Conservation (phyloP, 2,888 invertebrate genomes). For the Tetheella fluctuosa region DNA sequence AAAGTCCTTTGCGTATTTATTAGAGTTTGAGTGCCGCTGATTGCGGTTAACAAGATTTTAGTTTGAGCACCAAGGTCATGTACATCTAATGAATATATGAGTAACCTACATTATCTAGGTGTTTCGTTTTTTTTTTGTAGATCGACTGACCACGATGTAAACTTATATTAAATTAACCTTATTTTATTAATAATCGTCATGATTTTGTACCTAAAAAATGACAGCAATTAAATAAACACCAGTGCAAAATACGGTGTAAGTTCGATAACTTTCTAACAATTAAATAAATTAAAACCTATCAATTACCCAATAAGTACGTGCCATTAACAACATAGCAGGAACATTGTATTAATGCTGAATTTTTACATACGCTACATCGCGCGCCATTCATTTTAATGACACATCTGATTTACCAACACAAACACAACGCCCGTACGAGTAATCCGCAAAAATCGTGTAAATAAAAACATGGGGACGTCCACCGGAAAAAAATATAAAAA, state of each 20-base stretch:
- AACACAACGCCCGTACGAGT: conserved; percentile 28
- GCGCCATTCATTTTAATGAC: conserved; percentile 67
- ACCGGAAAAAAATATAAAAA: conserved; percentile 32
- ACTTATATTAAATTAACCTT: too few species aligned
- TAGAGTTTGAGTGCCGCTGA: conserved; percentile 24
- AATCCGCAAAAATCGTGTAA: conserved; percentile 27
- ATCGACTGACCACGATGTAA: too few species aligned
- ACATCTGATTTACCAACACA: conserved; percentile 57
- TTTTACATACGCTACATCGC: conserved; percentile 46
- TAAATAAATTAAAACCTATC: conserved; percentile 11
- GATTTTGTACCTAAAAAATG: too few species aligned
- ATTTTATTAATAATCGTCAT: too few species aligned
- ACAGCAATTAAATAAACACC: not conserved
- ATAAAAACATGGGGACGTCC: conserved; percentile 27
- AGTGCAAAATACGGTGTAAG: not conserved
- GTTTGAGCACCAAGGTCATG: not conserved
- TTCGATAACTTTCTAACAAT: too few species aligned
- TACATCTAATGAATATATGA: too few species aligned
- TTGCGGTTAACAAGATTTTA: conserved; percentile 3
- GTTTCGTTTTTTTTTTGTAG: too few species aligned
- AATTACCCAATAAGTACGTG: conserved; percentile 21
- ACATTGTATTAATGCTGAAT: conserved; percentile 29
- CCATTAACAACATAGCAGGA: conserved; percentile 30
- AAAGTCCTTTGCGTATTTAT: conserved; percentile 52
- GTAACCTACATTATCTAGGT: too few species aligned